Evolutionary conservation across 2,888 invertebrate species (phyloP).

Genomic region (Eretmocerus hayati): DNA sequence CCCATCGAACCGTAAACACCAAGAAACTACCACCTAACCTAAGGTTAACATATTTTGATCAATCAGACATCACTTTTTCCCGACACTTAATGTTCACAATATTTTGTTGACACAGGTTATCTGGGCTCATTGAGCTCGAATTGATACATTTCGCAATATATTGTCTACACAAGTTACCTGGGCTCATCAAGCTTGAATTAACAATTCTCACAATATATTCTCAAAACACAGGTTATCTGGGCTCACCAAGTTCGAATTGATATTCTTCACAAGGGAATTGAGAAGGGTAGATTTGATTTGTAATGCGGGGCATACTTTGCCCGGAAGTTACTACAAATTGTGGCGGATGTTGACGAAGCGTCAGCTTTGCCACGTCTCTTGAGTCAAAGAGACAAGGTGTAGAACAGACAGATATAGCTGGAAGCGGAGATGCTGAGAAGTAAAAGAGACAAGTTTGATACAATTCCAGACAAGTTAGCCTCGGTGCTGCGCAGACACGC

Average conservation of each 20-base stretch:
- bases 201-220: too few relatives aligned
- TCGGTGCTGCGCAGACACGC: background rate
- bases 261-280: constrained; percentile 20
- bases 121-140: too few relatives aligned
- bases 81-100: background rate
- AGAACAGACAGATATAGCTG: background rate
- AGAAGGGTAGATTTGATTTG: constrained; percentile 19
- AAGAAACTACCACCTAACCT: too few relatives aligned
- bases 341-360: constrained; percentile 18
- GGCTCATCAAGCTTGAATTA: too few relatives aligned
- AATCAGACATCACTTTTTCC: background rate
- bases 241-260: constrained; percentile 15
- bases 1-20: constrained; percentile 15
- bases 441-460: constrained; percentile 29
- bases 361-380: background rate
- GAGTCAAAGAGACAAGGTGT: constrained; percentile 21
- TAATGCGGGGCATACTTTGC: constrained; percentile 15
- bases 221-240: too few relatives aligned
- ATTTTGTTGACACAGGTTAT: too few relatives aligned
- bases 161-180: too few relatives aligned
- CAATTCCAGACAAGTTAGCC: constrained; percentile 24
- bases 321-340: constrained; percentile 18
- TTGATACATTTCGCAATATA: too few relatives aligned
- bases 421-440: constrained; percentile 10
- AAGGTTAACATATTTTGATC: constrained; percentile 23